Conservation (phyloP, 2,113 vertebrate species). For the Excalfactoria chinensis region DNA sequence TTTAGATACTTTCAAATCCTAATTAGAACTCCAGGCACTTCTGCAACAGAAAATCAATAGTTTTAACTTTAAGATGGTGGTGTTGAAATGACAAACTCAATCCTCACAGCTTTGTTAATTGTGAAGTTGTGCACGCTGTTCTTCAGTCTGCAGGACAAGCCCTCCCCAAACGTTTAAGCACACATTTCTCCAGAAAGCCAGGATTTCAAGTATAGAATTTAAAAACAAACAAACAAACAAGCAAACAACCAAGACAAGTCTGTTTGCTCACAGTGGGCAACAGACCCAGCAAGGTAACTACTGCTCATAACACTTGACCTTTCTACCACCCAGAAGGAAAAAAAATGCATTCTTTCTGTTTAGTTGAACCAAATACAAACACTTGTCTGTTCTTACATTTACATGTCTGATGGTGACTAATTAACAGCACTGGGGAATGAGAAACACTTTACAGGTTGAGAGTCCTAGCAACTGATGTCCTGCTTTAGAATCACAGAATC, state of each 20-base stretch:
- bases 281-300: not conserved
- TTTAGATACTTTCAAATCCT: constrained; percentile 6
- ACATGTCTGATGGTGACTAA: not conserved
- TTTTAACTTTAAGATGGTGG: not conserved
- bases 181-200: not conserved
- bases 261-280: not conserved
- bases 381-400: not conserved
- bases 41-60: not conserved
- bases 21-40: not conserved
- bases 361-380: not conserved
- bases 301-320: not conserved
- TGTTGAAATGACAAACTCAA: not conserved
- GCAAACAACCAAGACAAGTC: accelerated
- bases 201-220: not conserved
- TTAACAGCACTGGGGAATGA: not conserved
- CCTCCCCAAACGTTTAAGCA: not conserved
- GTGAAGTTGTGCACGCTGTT: not conserved
- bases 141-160: not conserved
- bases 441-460: not conserved
- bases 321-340: not conserved
- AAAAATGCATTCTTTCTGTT: not conserved
- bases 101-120: not conserved
- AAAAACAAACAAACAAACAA: not conserved
- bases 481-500: not conserved
- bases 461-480: not conserved